These are phyloP conservation scores for Hypomecis atomaria DNA, from an alignment of 2,888 invertebrate species.

Conservation along the genomic window DNA sequence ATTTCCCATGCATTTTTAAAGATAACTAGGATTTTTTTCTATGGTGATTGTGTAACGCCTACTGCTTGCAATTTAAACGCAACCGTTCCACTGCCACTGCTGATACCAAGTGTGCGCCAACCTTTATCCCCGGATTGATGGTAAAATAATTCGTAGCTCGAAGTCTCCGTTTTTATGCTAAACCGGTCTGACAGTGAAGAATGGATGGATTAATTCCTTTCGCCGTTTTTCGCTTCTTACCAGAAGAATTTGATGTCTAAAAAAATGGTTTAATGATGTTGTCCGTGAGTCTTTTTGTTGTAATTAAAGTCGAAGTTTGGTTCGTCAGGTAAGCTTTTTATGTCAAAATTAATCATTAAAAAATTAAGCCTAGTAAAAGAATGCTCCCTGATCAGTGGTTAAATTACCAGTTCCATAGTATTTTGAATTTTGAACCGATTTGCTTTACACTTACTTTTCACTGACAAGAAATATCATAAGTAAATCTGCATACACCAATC, in stretches of 20 bases:
- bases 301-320: constrained; percentile 4
- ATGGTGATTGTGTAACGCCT: no score
- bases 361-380: no score
- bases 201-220: constrained; percentile 46
- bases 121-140: constrained; percentile 38
- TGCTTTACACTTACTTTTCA: no score
- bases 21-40: no score
- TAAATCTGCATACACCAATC: no score
- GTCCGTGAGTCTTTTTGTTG: not conserved
- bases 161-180: constrained; percentile 43
- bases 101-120: not conserved
- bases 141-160: constrained; percentile 40
- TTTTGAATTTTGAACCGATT: no score
- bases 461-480: no score
- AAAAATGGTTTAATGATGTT: constrained; percentile 13
- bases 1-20: no score
- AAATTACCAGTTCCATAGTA: no score
- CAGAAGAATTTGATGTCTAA: constrained; percentile 6
- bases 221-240: constrained; percentile 21
- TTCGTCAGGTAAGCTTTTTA: not conserved
- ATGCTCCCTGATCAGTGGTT: no score
- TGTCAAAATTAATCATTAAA: no score
- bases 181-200: constrained; percentile 47
- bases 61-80: no score
- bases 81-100: not conserved